Percentiles rank a stretch among this genome's conserved stretches.
phyloP scores from a whole-genome alignment of 1,140 invertebrate species.

The Drosophila virilis region DNA sequence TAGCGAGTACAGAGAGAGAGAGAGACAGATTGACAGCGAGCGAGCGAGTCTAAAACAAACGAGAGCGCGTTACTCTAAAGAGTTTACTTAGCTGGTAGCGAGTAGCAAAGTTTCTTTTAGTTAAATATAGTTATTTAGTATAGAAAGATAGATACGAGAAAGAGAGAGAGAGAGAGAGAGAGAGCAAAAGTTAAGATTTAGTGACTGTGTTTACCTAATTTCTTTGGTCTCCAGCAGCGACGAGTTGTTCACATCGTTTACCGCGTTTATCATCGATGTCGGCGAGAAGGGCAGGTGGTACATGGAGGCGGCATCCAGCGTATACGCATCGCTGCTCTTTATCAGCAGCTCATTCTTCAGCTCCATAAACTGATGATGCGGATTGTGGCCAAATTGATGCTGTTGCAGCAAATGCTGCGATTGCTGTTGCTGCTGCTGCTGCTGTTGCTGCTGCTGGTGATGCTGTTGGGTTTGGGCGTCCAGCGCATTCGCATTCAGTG shows the following conservation, averaged over 20 bases:
- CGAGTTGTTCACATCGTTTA: slow-evolving; percentile 79
- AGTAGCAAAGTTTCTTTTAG: slow-evolving; percentile 16
- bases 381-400: slow-evolving; percentile 67
- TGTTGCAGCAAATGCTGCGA: slow-evolving; percentile 64
- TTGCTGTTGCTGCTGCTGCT: slow-evolving; percentile 64
- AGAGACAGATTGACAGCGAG: neutral
- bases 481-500: slow-evolving; percentile 67
- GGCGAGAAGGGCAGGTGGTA: slow-evolving; percentile 83
- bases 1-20: slow-evolving; percentile 18
- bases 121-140: slow-evolving; percentile 4
- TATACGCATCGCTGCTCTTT: slow-evolving; percentile 74
- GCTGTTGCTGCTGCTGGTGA: slow-evolving; percentile 59
- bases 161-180: slow-evolving; percentile 31
- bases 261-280: slow-evolving; percentile 82
- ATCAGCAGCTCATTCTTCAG: slow-evolving; percentile 81
- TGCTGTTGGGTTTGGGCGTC: slow-evolving; percentile 59
- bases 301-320: slow-evolving; percentile 78
- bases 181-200: slow-evolving; percentile 15
- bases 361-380: slow-evolving; percentile 82
- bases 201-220: slow-evolving; percentile 78
- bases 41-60: slow-evolving; percentile 17
- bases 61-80: slow-evolving; percentile 34
- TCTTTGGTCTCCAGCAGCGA: slow-evolving; percentile 84
- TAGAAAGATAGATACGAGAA: slow-evolving; percentile 24
- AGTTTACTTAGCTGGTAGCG: slow-evolving; percentile 18